Evolutionary conservation across 37 sponge, comb jelly and placozoan genomes (phyloP), one percentile per base, ranked within the genome.

Genomic region (Tethya wilhelma): DNA sequence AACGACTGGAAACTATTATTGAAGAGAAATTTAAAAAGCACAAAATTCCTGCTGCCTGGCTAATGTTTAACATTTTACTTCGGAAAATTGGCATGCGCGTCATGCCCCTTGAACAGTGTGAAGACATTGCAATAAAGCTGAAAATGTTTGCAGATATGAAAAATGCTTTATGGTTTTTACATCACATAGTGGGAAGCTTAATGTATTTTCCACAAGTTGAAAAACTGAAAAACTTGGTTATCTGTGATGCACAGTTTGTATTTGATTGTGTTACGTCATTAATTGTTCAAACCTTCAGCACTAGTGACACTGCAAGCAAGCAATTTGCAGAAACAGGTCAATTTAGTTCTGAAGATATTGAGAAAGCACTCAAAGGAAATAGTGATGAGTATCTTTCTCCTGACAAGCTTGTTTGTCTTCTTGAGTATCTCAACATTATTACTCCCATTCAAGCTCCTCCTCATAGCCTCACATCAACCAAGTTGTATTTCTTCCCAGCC

Each of bases 141-240:
- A 7, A 59, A 20, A 2, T n/a, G n/a, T n/a, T 22, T 1, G 26
- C 57, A 2, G 58, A 75, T 22, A 38, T 38, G n/a, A 75, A 58
- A 59, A 7, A 25, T 3, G 59, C 60, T 2, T 37, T 75, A 42
- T 57, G 60, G 75, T 75, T 23, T 19, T 60, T 75, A 20, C 75
- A 75, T 60, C 75, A 75, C 26, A 40, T 38, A 17, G 60, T 49
- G 9, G 75, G 75, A 19, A 6, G 57, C 23, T 32, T 75, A 25
- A 59, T 75, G 75, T 59, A 75, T 60, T 75, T 39, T 28, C 60
- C 59, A 8, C 23, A 57, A 34, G 42, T 75, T 38, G n/a, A 20
- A 4, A 42, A 2, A 39, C 38, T 75, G 23, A 14, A 72, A 41
- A 42, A 75, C 29, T 17, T 59, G 1, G 60, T 75, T 22, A 75